Percentiles rank a stretch among this genome's conserved stretches.
Conservation (phyloP, 2,113 vertebrate species). For the Cettia cetti region DNA sequence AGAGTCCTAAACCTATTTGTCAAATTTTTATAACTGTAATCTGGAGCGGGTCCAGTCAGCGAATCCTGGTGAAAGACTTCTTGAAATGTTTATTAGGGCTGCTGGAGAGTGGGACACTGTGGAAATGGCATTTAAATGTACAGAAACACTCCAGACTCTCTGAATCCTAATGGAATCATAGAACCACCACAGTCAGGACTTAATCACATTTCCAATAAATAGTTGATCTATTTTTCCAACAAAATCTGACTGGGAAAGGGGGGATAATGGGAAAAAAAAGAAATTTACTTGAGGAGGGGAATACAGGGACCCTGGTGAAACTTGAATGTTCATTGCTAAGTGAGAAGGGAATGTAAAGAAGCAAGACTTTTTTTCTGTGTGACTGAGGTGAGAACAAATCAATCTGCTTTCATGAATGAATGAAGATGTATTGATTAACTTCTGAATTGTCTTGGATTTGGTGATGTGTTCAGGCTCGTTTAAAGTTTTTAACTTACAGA, state of each 20-base stretch:
- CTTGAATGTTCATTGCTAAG: neutral
- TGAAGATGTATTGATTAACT: neutral
- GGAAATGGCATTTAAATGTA: neutral
- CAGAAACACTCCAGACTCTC: neutral
- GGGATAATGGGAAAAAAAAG: neutral
- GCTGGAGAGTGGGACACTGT: neutral
- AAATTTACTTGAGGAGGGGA: neutral
- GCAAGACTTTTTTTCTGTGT: fast-evolving
- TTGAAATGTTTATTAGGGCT: neutral
- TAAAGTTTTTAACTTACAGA: neutral
- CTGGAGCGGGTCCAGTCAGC: neutral
- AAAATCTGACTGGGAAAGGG: neutral
- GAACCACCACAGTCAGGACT: neutral
- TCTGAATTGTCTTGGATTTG: neutral
- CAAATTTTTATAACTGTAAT: neutral
- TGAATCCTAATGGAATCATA: neutral
- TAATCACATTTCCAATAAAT: neutral
- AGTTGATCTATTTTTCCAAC: neutral
- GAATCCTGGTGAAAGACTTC: neutral
- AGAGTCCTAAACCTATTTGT: neutral
- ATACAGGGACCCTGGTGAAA: neutral
- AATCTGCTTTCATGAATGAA: neutral
- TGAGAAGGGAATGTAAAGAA: neutral
- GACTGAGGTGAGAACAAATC: neutral
- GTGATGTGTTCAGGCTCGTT: neutral